Evolutionary conservation across 2,113 vertebrate species (phyloP), one percentile per base, ranked within the genome.

Genomic region (Tapirus terrestris): DNA sequence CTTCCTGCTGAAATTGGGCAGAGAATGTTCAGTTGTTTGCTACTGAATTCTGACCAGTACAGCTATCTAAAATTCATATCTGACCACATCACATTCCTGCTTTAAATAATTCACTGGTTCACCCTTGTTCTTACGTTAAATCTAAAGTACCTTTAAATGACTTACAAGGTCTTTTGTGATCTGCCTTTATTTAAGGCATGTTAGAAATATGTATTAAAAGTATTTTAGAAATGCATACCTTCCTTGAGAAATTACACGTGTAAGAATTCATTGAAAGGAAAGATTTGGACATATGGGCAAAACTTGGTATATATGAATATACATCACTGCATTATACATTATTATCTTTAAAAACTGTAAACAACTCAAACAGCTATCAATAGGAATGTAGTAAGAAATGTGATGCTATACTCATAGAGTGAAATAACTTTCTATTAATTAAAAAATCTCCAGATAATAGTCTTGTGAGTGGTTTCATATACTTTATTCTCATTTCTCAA

Each of bases 81-180:
- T 89, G 72, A 72, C 36, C 51, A 93, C 51, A 65, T 72, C 33
- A 81, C 36, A 17, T 84, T 77, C 51, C 48, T 96, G 65, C 25
- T 85, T 94, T 97, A 87, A 80, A 89, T 76, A 96, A 88, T 88
- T 96, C 48, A 76, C 20, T 76, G 16, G 56, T 65, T 93, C 25
- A 51, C 31, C 1, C 60, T 39, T 76, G 16, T 95, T 80, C 36
- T 84, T 33, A 29, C 11, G 79, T 45, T 72, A 96, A 92, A 48
- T 87, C 16, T 61, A 76, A 96, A 90, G 67, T 43, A 18, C 0
- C 36, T 76, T 70, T 80, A 43, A 56, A 33, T 91, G 58, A 73
- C 21, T 95, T 88, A 72, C 31, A 89, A 86, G 13, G 31, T 48
- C n/a, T 82, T 86, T 83, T 82, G 29, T 68, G 39, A 90, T 65